Evolutionary conservation across 2,888 invertebrate genomes (phyloP), one percentile per base, ranked within the genome.

Genomic region (Zaprionus obscuricornis): DNA sequence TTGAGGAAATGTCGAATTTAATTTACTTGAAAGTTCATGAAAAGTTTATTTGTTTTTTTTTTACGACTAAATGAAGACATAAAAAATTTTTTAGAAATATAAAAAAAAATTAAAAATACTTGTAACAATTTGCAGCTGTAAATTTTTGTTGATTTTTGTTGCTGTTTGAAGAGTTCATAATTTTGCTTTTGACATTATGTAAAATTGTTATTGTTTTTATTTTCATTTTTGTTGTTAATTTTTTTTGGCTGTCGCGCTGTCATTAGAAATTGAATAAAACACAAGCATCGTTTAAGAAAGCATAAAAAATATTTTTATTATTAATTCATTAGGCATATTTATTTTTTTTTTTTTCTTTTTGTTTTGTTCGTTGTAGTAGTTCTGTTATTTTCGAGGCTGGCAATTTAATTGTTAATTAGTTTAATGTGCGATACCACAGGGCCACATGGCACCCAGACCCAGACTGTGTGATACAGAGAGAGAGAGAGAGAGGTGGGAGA

Each of bases 361-460:
- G 40, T 16, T 49, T 50, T 51, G 11, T 22, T 39, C 34, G 11
- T 14, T 40, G 14, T 47, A n/a, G n/a, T n/a, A n/a, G n/a, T n/a
- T n/a, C n/a, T n/a, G n/a, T 22, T 6, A 11, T 18, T 46, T 62
- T 43, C 36, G 49, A 55, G 55, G 47, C 85, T 75, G 72, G 73
- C 78, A 75, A 57, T 79, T 85, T 85, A 79, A 79, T 85, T 79
- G 85, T 85, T 79, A 79, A 79, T 79, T 79, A 79, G 78, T 85
- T 79, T 75, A 79, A 79, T 79, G 78, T 83, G 68, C 85, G 63
- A 62, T 63, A 75, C 66, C n/a, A n/a, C n/a, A n/a, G 69, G 58
- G 74, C 77, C 85, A 85, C 83, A 85, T 78, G 85, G 85, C 78
- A 37, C 16, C 43, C 31, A 13, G 50, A 24, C 37, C 46, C 57